A percentile compares a stretch with the other conserved stretches of the same genome.
Evolutionary conservation across 1,140 invertebrate genomes (phyloP).

Genomic region (Drosophila grimshawi): DNA sequence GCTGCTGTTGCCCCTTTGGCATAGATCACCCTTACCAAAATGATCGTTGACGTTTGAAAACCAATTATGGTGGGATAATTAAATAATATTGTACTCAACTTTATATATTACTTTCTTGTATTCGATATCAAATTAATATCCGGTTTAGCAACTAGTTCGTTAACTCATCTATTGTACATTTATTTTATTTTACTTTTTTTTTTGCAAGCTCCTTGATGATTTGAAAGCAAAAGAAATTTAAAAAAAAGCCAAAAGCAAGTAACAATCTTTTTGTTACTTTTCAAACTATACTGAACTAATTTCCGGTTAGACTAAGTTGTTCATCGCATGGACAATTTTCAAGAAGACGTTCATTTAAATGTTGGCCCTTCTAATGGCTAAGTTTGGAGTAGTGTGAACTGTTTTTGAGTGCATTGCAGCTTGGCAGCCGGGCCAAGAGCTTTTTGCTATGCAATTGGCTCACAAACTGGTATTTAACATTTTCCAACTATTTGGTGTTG

Average conservation of each 20-base stretch:
- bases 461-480: constrained; percentile 27
- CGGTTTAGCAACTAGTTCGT: background rate
- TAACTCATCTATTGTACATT: no score
- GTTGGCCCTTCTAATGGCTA: background rate
- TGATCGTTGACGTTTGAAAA: background rate
- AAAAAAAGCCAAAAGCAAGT: background rate
- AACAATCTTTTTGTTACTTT: background rate
- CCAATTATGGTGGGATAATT: background rate
- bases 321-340: background rate
- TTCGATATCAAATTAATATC: background rate
- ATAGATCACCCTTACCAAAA: constrained; percentile 3
- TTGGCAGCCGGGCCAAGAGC: constrained; percentile 38
- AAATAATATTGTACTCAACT: background rate
- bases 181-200: background rate
- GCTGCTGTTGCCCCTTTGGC: constrained; percentile 17
- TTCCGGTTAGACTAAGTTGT: background rate
- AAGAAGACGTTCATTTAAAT: background rate
- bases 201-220: no score
- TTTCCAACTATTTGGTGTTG: constrained; percentile 56
- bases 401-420: background rate
- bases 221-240: background rate
- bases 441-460: constrained; percentile 49
- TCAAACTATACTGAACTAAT: background rate
- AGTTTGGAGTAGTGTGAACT: background rate
- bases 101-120: background rate